Conservation (phyloP, 2,113 vertebrate genomes). For the Glaucomys volans region DNA sequence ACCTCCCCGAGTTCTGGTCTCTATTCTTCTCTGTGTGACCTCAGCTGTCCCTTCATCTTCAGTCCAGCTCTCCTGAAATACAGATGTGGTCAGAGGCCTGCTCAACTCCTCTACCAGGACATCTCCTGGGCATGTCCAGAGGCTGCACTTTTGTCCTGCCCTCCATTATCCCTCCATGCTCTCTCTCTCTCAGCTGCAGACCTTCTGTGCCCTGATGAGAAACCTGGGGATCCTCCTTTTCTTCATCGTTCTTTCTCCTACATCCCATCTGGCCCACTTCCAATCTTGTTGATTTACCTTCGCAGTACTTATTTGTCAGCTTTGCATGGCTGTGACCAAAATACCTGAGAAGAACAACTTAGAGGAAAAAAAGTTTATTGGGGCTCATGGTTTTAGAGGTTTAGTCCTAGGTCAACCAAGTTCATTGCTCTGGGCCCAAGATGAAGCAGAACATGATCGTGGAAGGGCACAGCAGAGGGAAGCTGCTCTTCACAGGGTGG, state of each 20-base stretch:
- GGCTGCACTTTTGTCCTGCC: background rate
- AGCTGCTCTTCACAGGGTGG: too few species aligned
- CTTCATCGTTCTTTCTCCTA: background rate
- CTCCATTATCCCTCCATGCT: too few species aligned
- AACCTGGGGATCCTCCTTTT: background rate
- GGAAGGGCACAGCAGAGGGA: too few species aligned
- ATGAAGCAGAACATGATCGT: too few species aligned
- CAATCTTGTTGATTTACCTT: background rate
- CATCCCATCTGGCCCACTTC: background rate
- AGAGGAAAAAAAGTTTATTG: too few species aligned
- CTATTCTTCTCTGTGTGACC: background rate
- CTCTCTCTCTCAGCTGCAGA: background rate
- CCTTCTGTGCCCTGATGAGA: background rate
- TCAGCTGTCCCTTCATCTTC: background rate
- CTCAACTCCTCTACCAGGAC: fast-evolving
- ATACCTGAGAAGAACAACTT: too few species aligned
- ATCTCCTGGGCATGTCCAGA: background rate
- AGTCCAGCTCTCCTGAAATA: background rate
- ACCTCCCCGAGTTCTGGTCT: background rate
- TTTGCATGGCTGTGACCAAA: too few species aligned
- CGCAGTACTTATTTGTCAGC: background rate
- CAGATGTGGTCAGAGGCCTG: background rate
- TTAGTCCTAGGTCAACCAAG: too few species aligned
- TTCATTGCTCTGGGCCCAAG: too few species aligned
- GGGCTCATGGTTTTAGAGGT: too few species aligned